phyloP scores from a whole-genome alignment of 2,888 invertebrate species.

The Physocephala rufipes region DNA sequence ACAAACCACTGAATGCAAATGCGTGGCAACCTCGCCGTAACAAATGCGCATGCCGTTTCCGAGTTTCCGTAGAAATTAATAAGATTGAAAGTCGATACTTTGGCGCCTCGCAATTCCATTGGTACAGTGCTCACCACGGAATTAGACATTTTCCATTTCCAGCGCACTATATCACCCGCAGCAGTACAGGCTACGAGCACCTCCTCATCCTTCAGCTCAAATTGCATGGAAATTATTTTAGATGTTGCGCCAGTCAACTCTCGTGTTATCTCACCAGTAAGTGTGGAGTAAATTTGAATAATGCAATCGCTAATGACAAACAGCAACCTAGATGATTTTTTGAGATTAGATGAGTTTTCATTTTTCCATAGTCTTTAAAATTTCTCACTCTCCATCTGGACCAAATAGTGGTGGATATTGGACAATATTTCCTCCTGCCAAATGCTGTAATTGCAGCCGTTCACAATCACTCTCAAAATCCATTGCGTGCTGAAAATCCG shows the following conservation, averaged over 20 bases:
- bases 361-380: neutral
- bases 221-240: conserved; percentile 68
- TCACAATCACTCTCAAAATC: conserved; percentile 57
- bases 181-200: conserved; percentile 69
- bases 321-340: conserved; percentile 67
- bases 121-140: conserved; percentile 57
- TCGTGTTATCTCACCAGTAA: conserved; percentile 72
- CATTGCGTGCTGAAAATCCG: conserved; percentile 55
- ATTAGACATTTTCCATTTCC: conserved; percentile 71
- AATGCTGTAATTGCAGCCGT: conserved; percentile 68
- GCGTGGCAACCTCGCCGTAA: conserved; percentile 45
- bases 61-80: conserved; percentile 52
- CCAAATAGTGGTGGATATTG: conserved; percentile 72
- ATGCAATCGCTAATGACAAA: conserved; percentile 71
- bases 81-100: conserved; percentile 53
- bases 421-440: conserved; percentile 73
- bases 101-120: conserved; percentile 38
- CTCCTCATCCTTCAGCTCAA: conserved; percentile 66
- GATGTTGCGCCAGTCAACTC: conserved; percentile 69
- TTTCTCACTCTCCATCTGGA: conserved; percentile 71
- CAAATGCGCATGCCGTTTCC: conserved; percentile 54
- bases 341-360: conserved; percentile 15
- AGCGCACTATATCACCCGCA: conserved; percentile 69
- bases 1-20: conserved; percentile 48
- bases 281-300: conserved; percentile 72